Percentiles rank a stretch among this genome's conserved stretches.
Evolutionary conservation across 2,888 invertebrate species (phyloP).

Genomic region (Arrhopalites spinosus): DNA sequence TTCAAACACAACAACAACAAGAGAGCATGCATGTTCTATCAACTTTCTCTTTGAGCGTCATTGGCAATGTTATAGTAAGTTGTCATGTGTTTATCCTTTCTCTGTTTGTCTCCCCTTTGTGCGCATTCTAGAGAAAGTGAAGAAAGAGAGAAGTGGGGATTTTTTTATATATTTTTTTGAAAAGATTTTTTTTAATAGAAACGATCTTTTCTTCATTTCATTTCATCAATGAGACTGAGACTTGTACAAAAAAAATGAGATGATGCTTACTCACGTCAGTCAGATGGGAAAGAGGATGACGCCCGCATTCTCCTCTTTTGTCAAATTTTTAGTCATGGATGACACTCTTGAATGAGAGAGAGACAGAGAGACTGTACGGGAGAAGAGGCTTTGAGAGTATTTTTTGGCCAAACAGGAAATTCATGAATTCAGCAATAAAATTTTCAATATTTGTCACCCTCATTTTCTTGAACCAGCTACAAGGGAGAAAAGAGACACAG

Average conservation of each 20-base stretch:
- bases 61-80: neutral
- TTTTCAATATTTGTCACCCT: slow-evolving; percentile 56
- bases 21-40: neutral
- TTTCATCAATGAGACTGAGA: neutral
- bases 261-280: slow-evolving; percentile 36
- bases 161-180: neutral
- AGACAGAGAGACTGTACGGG: neutral
- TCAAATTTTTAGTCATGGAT: slow-evolving; percentile 47
- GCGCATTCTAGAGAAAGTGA: neutral
- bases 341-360: slow-evolving; percentile 41
- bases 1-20: neutral
- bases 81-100: neutral
- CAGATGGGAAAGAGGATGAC: slow-evolving; percentile 54
- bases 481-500: slow-evolving; percentile 2
- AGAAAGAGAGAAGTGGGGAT: neutral
- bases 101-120: neutral
- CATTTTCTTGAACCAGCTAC: neutral
- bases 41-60: neutral
- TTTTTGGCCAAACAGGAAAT: slow-evolving; percentile 42
- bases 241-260: neutral
- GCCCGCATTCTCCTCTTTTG: slow-evolving; percentile 55
- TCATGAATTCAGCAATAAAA: slow-evolving; percentile 56
- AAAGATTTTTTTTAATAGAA: neutral
- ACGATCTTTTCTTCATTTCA: slow-evolving; percentile 4
- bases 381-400: neutral